A percentile compares a stretch with the other conserved stretches of the same genome.
phyloP scores from a whole-genome alignment of 2,888 invertebrate genomes.

The Cancer borealis region DNA sequence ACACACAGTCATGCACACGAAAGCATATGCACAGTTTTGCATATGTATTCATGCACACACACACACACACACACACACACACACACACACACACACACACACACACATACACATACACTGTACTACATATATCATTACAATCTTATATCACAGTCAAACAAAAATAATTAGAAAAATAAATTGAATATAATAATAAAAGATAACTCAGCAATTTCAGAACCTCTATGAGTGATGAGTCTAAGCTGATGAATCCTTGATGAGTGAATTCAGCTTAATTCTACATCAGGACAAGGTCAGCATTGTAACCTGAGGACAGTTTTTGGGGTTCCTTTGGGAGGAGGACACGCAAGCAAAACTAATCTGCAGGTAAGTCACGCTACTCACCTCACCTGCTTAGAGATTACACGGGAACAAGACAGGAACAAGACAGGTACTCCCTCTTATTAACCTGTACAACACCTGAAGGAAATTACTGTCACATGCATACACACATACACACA shows the following conservation, averaged over 20 bases:
- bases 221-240: background rate
- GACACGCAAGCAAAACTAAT: background rate
- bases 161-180: background rate
- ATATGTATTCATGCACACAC: background rate
- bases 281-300: background rate
- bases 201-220: background rate
- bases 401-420: background rate
- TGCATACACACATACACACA: background rate
- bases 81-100: background rate
- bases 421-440: background rate
- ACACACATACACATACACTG: background rate
- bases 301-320: background rate
- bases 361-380: background rate
- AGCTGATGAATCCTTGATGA: background rate
- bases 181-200: background rate
- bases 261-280: background rate
- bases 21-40: background rate
- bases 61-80: conserved; percentile 20
- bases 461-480: background rate
- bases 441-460: background rate
- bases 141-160: background rate
- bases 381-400: background rate
- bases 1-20: background rate
- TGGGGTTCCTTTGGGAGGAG: background rate
- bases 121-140: no score